Base-by-base conservation (phyloP, 1,140 invertebrate species). In the Rhyacophila brunnea region DNA sequence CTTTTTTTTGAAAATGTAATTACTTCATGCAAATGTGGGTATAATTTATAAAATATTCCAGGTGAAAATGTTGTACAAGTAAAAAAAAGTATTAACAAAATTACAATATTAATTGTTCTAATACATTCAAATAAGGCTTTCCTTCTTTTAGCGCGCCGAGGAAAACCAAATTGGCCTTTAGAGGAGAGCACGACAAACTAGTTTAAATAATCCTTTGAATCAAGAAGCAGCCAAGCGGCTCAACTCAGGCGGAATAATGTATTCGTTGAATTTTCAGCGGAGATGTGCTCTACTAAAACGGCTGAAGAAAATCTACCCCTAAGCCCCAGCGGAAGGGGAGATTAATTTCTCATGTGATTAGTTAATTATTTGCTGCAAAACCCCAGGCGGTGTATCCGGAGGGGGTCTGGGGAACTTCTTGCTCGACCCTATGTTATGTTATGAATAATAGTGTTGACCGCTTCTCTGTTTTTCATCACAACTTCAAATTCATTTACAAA, bases 321-420 rank as follows among this genome's bases (percentile, higher is more conserved):
- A 40, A n/a, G 38, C 23, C 23, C 9, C 4, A 28, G 23, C 38
- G 28, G 54, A 34, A 23, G 44, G 28, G 54, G 28, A 23, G 44
- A 56, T 56, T 56, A 56, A 56, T 56, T 56, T 56, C 54, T 56
- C 54, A 56, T 56, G 47, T 56, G 46, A 56, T 56, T 56, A 56
- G 54, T 56, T 56, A 56, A 56, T 56, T 56, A 56, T 56, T 56
- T 56, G 54, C 34, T 38, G 44, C 14, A 35, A 47, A 56, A 40
- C 46, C 54, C 54, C 54, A 35, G 18, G 13, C 43, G 46, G 54
- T 34, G 43, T 10, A 43, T n/a, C 20, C 5, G 44, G 20, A 14
- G 15, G 54, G 44, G 23, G 23, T n/a, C n/a, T n/a, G n/a, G n/a
- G n/a, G n/a, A n/a, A n/a, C n/a, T n/a, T n/a, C n/a, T n/a, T n/a